These are phyloP conservation scores for Heliconius hortense DNA, from an alignment of 2,888 invertebrate genomes.

Conservation along the genomic window DNA sequence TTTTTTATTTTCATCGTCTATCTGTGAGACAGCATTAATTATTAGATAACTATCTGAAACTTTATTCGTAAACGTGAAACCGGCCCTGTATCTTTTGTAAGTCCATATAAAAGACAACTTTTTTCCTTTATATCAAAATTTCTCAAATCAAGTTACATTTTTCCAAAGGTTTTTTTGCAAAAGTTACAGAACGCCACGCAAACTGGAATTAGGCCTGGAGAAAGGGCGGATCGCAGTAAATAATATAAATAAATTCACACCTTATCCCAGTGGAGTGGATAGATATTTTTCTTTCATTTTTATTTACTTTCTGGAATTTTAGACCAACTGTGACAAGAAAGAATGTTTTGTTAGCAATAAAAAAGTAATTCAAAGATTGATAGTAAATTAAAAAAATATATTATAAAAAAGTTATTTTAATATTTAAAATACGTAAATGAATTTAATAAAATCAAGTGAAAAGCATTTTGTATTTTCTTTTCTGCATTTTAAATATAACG, in stretches of 20 bases:
- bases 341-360: background rate
- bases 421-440: no score
- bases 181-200: constrained; percentile 8
- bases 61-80: no score
- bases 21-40: no score
- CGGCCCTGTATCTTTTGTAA: background rate
- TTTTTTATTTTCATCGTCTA: no score
- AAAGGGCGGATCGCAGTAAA: constrained; percentile 18
- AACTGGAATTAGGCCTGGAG: constrained; percentile 6
- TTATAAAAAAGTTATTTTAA: no score
- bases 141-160: constrained; percentile 2
- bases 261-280: constrained; percentile 14
- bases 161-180: background rate
- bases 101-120: background rate
- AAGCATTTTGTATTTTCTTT: no score
- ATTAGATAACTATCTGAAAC: no score
- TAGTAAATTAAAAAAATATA: no score
- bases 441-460: no score
- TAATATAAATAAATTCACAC: constrained; percentile 19
- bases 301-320: constrained; percentile 2
- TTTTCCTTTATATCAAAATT: constrained; percentile 1
- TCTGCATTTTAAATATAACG: no score
- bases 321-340: background rate
- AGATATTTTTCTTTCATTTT: constrained; percentile 13
- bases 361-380: background rate